Percentiles rank a stretch among this genome's conserved stretches.
Conservation (phyloP, 1,140 invertebrate species). For the Gonatopus flavifemur region DNA sequence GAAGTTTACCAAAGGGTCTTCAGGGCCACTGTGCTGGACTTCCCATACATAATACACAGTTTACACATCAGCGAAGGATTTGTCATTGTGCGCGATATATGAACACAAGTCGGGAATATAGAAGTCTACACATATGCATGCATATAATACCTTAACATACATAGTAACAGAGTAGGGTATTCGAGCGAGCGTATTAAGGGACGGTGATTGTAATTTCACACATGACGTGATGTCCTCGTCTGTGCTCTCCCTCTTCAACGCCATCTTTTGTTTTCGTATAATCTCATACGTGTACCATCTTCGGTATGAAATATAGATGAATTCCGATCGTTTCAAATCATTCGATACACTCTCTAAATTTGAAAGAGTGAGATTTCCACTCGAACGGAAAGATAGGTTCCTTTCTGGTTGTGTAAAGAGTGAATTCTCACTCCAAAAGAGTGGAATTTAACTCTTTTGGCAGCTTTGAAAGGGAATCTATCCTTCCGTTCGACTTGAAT, state of each 20-base stretch:
- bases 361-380: too few relatives aligned
- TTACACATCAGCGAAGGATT: background rate
- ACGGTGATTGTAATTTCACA: conserved; percentile 49
- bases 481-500: too few relatives aligned
- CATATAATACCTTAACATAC: background rate
- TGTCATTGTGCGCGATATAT: background rate
- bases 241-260: conserved; percentile 3
- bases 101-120: background rate
- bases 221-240: conserved; percentile 35
- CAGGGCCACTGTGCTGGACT: conserved; percentile 14
- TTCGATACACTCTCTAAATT: too few relatives aligned
- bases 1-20: conserved; percentile 32
- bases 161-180: conserved; percentile 13
- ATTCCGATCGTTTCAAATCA: too few relatives aligned
- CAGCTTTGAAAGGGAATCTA: too few relatives aligned
- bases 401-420: too few relatives aligned
- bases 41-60: conserved; percentile 3
- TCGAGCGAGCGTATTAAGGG: conserved; percentile 34
- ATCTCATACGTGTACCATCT: too few relatives aligned
- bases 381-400: too few relatives aligned
- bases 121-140: background rate
- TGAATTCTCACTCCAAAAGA: too few relatives aligned
- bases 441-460: too few relatives aligned
- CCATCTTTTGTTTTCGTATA: too few relatives aligned
- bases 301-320: too few relatives aligned